Evolutionary conservation across 2,888 invertebrate species (phyloP).

Genomic region (Argyresthia albistria): DNA sequence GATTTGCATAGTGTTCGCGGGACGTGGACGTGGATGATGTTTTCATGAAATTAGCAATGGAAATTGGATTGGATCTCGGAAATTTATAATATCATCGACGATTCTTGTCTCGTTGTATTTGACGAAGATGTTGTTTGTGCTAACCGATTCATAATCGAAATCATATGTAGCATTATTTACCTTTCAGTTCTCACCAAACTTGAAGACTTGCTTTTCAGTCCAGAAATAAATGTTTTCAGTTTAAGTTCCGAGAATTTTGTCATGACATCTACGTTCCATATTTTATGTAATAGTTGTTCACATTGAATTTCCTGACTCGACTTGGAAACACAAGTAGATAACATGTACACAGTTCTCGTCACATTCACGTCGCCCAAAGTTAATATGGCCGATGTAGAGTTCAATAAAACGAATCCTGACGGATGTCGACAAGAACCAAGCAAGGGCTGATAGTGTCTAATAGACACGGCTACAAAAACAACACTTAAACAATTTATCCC

Average conservation of each 20-base stretch:
- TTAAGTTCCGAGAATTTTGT: no score
- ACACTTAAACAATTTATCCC: background rate
- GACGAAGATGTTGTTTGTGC: background rate
- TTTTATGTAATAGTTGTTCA: no score
- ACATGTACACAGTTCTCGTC: slow-evolving; percentile 5
- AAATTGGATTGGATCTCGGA: background rate
- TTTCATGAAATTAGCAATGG: slow-evolving; percentile 2
- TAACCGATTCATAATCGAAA: no score
- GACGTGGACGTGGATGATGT: background rate
- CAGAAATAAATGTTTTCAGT: no score
- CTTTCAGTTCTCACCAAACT: background rate
- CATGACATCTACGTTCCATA: no score
- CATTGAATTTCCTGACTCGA: background rate
- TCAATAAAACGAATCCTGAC: slow-evolving; percentile 59
- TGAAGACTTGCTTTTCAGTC: background rate
- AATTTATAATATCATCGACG: background rate
- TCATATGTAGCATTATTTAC: background rate
- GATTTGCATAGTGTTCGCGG: slow-evolving; percentile 3
- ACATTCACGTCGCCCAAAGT: slow-evolving; percentile 32
- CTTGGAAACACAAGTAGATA: background rate
- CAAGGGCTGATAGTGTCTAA: slow-evolving; percentile 34
- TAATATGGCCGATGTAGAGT: slow-evolving; percentile 40
- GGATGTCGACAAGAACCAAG: slow-evolving; percentile 30
- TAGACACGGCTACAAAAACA: background rate
- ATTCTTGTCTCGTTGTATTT: background rate